These are phyloP conservation scores for Sebastes elongatus DNA, from an alignment of 2,797 vertebrate genomes.

Conservation along the genomic window DNA sequence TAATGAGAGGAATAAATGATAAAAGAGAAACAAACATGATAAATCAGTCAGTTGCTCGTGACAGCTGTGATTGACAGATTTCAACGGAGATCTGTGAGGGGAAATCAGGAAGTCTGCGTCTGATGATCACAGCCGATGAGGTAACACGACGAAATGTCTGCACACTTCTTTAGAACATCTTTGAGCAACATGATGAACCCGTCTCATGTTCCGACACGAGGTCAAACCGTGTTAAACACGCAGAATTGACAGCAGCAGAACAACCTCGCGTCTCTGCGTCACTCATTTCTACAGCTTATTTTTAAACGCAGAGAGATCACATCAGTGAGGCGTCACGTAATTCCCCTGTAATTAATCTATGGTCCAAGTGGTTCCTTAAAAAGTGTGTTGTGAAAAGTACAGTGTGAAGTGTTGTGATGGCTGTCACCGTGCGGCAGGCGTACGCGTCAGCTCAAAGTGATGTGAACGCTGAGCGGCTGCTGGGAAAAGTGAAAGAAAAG, in stretches of 20 bases:
- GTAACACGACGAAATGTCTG: slow-evolving; percentile 33
- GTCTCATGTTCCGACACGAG: slow-evolving; percentile 39
- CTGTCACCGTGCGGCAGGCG: slow-evolving; percentile 37
- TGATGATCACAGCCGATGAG: slow-evolving; percentile 46
- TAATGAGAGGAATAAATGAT: not conserved
- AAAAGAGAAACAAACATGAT: not conserved
- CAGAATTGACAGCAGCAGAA: slow-evolving; percentile 5
- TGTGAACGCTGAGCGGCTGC: slow-evolving; percentile 22
- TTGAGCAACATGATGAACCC: slow-evolving; percentile 38
- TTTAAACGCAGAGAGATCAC: slow-evolving; percentile 38
- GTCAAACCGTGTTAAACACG: slow-evolving; percentile 54
- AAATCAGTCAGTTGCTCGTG: slow-evolving; percentile 16
- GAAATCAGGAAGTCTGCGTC: slow-evolving; percentile 26
- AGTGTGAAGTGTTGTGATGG: slow-evolving; percentile 68
- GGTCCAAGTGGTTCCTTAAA: slow-evolving; percentile 25
- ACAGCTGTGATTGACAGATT: slow-evolving; percentile 70
- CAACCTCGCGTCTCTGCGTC: not conserved
- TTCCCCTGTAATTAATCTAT: slow-evolving; percentile 59
- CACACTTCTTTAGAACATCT: slow-evolving; percentile 24
- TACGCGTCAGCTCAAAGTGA: slow-evolving; percentile 39
- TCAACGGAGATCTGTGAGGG: slow-evolving; percentile 9
- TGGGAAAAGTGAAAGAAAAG: not conserved
- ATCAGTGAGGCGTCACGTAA: slow-evolving; percentile 36
- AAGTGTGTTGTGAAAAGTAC: slow-evolving; percentile 58
- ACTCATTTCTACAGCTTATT: slow-evolving; percentile 28